Base-by-base conservation (phyloP, 2,113 vertebrate genomes). In the Sceloporus tristichus region DNA sequence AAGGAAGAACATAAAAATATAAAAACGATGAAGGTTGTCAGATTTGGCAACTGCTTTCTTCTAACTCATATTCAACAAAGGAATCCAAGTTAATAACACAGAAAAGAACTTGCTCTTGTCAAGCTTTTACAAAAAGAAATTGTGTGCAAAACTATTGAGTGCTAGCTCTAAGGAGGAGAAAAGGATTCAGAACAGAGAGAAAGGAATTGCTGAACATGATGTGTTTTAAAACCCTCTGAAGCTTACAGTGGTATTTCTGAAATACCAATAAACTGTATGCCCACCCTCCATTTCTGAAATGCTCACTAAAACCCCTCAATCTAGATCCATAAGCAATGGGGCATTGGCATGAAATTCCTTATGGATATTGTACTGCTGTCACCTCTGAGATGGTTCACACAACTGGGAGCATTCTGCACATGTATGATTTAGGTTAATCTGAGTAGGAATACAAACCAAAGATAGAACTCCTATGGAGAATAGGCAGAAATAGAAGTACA, bases 1-100 rank as follows among this genome's bases (percentile, higher is more conserved):
- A 93, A 90, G 75, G 56, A 86, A 92, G 87, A 34, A 89, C 29
- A 89, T 48, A 48, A 48, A 92, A 92, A 90, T 84, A 91, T 82
- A 90, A 82, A 88, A 89, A 91, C 85, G 29, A 90, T 42, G 23
- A 59, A 79, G 81, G 90, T 90, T 87, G 87, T 81, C 89, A 88
- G 83, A 76, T 77, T 9, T 76, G 40, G 75, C 2, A 2, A 78
- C 76, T 79, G 14, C 79, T 66, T 82, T 84, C 79, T 78, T 66
- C 59, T 42, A 48, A 78, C 84, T 68, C 48, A 19, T 82, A 91
- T 83, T 78, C 83, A 85, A 74, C 0, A 62, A 29, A 88, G 27
- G 79, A 88, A 89, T 54, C 21, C 40, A 0, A 1, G 0, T 0
- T 9, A 85, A 82, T n/a, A 68, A 25, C 62, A 92, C 65, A 79